Evolutionary conservation across 1,140 invertebrate species (phyloP).

Genomic region (Triops cancriformis): DNA sequence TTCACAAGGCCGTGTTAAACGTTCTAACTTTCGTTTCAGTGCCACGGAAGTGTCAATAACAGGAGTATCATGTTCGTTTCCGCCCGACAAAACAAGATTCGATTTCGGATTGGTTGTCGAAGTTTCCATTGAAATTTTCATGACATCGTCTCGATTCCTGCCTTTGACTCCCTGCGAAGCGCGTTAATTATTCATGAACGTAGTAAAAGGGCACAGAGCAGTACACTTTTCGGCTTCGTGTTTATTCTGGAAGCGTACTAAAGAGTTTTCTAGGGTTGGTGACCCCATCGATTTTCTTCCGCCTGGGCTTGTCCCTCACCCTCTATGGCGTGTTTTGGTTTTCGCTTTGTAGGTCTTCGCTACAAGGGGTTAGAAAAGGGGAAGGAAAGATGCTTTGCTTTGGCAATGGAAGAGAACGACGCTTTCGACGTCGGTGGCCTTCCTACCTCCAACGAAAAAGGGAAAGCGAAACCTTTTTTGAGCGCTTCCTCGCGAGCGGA

Average conservation of each 20-base stretch:
- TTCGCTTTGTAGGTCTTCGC: background rate
- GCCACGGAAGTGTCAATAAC: background rate
- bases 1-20: background rate
- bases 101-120: too few relatives aligned
- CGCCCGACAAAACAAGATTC: background rate
- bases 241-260: background rate
- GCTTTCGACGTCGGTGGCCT: background rate
- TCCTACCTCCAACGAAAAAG: background rate
- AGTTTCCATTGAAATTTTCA: too few relatives aligned
- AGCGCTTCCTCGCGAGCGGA: background rate
- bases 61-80: background rate
- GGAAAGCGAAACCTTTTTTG: constrained; percentile 5
- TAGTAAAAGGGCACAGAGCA: background rate
- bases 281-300: background rate
- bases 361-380: background rate
- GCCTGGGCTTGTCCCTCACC: background rate
- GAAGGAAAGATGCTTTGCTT: background rate
- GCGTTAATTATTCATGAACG: background rate
- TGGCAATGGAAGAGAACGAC: background rate
- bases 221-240: background rate
- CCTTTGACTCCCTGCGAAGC: background rate
- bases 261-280: background rate
- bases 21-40: background rate
- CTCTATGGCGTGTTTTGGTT: background rate
- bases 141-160: too few relatives aligned